phyloP scores from a whole-genome alignment of 2,113 vertebrate genomes.

The Agelaius tricolor region DNA sequence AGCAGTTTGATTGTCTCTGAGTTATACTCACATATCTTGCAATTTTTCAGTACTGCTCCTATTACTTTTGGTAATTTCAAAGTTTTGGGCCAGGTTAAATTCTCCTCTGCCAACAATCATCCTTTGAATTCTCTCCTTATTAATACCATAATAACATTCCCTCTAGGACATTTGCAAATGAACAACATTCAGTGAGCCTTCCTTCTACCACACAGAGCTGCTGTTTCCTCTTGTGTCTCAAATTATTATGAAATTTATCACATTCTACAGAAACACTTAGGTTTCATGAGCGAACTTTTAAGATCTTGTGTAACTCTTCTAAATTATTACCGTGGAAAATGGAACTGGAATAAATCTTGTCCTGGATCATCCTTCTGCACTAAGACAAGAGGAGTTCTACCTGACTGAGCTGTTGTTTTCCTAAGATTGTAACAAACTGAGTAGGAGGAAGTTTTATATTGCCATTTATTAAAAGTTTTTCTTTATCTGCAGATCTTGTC shows the following conservation, averaged over 20 bases:
- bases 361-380: neutral
- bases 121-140: conserved; percentile 34
- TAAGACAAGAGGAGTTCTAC: neutral
- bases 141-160: conserved; percentile 31
- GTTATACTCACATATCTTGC: conserved; percentile 41
- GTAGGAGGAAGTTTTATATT: neutral
- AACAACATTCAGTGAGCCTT: conserved; percentile 8
- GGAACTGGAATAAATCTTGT: neutral
- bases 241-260: conserved; percentile 16
- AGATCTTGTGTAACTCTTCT: neutral
- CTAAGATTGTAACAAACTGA: neutral
- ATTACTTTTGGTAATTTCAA: conserved; percentile 37
- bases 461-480: neutral
- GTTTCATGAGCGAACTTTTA: neutral
- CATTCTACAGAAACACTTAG: conserved; percentile 2
- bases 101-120: conserved; percentile 19
- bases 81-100: conserved; percentile 44
- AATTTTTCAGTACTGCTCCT: conserved; percentile 42
- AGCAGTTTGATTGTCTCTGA: conserved; percentile 47
- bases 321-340: neutral
- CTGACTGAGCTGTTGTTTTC: neutral
- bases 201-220: neutral
- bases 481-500: conserved; percentile 1
- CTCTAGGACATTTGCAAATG: conserved; percentile 44
- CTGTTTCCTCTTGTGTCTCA: conserved; percentile 2